phyloP scores from a whole-genome alignment of 92 coral and sea anemone genomes.

The Blastomussa wellsi region DNA sequence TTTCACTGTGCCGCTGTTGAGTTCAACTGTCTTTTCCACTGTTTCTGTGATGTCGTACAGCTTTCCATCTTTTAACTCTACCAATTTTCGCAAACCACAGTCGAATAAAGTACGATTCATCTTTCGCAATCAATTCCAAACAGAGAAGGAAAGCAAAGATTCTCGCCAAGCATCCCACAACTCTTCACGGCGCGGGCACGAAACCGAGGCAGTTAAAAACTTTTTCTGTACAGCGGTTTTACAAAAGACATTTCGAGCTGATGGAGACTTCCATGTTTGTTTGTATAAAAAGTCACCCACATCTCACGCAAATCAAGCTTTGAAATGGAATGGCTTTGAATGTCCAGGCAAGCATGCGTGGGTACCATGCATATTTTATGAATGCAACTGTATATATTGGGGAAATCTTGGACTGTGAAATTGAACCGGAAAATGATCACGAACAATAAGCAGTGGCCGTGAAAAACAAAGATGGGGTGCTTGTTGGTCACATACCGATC shows the following conservation, averaged over 20 bases:
- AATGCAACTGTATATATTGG: constrained; percentile 43
- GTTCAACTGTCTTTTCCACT: neutral
- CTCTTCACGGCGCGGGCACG: too few relatives aligned
- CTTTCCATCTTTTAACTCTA: neutral
- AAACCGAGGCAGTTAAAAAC: too few relatives aligned
- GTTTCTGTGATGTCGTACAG: neutral
- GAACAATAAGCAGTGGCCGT: constrained; percentile 49
- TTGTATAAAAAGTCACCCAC: too few relatives aligned
- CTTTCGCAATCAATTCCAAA: constrained; percentile 12
- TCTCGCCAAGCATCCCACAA: too few relatives aligned
- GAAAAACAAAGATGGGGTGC: constrained; percentile 20
- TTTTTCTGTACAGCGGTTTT: too few relatives aligned
- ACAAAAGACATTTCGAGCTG: constrained; percentile 42
- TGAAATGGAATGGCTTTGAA: too few relatives aligned
- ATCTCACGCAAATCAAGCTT: too few relatives aligned
- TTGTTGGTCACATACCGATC: constrained; percentile 38
- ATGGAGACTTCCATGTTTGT: too few relatives aligned
- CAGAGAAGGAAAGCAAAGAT: too few relatives aligned
- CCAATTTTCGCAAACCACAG: neutral
- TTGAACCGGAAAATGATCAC: constrained; percentile 25
- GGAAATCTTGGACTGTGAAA: constrained; percentile 48
- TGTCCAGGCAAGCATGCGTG: constrained; percentile 51
- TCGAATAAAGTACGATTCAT: constrained; percentile 31
- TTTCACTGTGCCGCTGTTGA: neutral
- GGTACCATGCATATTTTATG: constrained; percentile 52